Base-by-base conservation (phyloP, 37 sponge, comb jelly and placozoan genomes). In the Halichondria panicea region DNA sequence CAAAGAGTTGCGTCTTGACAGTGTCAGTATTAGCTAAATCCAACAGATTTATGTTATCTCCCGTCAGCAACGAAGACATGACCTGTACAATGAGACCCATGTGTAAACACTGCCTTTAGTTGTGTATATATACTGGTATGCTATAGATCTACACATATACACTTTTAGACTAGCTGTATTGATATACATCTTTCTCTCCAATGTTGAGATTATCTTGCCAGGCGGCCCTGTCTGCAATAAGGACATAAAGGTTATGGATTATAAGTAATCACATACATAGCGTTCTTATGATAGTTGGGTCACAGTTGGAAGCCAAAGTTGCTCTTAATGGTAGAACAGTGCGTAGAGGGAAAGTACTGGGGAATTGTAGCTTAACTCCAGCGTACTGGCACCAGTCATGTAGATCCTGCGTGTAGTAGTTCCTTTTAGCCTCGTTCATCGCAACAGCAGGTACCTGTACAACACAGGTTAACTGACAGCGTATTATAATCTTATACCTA, bases 191-290 rank as follows among this genome's bases (percentile, higher is more conserved):
- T 0, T 61, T 41, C 5, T 88, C 21, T 24, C 89, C 81, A 40
- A 95, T 91, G 59, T 96, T 55, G 55, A 50, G 60, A 44, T 93
- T 78, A 33, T 84, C 75, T 54, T 41, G 43, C 97, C 97, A 96
- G 3, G 81, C 88, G 22, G 96, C 94, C 28, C 43, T 21, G 55
- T 72, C 95, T 94, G 71, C 63, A 72, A 11, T 8, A 24, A 34
- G 54, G 4, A 58, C 18, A 71, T 9, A 63, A 64, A 37, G 18
- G 55, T 3, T 15, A 24, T 6, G 9, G 63, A 45, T 35, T 33
- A 30, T 19, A 63, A 35, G 68, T 19, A 52, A 30, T n/a, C 19
- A 45, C 91, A 62, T 58, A 91, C 92, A 91, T 55, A 91, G 42
- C 19, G 43, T 35, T 9, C 25, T 50, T 2, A 91, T 86, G 52